Evolutionary conservation across 2,797 vertebrate genomes (phyloP).

Genomic region (Ibycter americanus): DNA sequence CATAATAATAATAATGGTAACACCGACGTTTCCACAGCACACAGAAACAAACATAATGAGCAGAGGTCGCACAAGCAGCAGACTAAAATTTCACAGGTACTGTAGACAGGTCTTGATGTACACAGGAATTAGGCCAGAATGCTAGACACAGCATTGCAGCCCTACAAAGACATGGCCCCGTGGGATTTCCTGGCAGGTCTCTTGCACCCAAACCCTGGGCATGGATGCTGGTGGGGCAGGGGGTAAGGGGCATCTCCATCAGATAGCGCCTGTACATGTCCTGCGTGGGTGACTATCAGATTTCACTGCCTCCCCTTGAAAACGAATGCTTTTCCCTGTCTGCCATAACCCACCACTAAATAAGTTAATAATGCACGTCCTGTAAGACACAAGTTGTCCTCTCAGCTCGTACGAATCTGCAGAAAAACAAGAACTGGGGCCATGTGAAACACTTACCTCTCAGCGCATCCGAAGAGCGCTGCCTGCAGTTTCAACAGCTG

Average conservation of each 20-base stretch:
- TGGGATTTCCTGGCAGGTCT: background rate
- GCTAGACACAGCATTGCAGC: background rate
- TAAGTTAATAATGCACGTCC: background rate
- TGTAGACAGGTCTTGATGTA: background rate
- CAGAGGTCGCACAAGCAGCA: background rate
- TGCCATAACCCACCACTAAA: background rate
- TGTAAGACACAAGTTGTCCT: background rate
- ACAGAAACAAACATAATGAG: background rate
- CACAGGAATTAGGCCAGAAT: background rate
- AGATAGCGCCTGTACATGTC: background rate
- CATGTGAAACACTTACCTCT: background rate
- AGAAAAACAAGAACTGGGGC: background rate
- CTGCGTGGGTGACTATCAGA: background rate
- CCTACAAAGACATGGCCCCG: background rate
- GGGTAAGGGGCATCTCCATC: background rate
- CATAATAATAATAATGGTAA: background rate
- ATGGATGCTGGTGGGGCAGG: background rate
- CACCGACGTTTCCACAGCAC: background rate
- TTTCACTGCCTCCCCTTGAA: background rate
- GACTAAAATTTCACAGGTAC: background rate
- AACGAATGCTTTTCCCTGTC: background rate
- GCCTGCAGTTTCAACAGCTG: background rate
- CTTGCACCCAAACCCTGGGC: background rate
- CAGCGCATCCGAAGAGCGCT: background rate
- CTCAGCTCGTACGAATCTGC: background rate